Base-by-base conservation (phyloP, 30 jellyfish, hydroid and myxozoan species). In the Rhopilema esculentum region DNA sequence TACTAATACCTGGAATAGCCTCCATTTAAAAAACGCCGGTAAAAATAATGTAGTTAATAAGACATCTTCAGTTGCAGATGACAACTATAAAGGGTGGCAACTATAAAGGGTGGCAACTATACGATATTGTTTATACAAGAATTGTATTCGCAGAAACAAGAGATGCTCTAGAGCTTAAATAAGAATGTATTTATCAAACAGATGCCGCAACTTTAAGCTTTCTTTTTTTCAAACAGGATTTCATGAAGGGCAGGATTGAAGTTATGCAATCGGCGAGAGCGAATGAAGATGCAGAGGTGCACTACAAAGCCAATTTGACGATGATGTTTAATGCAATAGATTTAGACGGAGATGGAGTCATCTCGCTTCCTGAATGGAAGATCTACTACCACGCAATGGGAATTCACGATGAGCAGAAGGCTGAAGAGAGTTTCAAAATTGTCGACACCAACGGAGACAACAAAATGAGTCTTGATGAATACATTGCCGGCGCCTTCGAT, bases 391-490 rank as follows among this genome's bases (percentile, higher is more conserved):
- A 57, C 17, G 89, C 95, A 0, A 76, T 87, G 90, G 95, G 90
- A 12, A 87, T 87, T 16, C 85, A 33, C 24, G 90, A 76, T 29
- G 89, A 87, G 27, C 49, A 52, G n/a, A 52, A 75, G 61, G 95
- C 95, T 30, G 95, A 77, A 30, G 75, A 67, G 32, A 20, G 86
- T 8, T 87, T 87, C 90, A 87, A 87, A 66, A 57, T 87, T 8
- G 86, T 87, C 32, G 95, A 87, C 50, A 12, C 71, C 75, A 77
- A 87, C 48, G 85, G 89, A 8, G 95, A 87, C 57, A 89, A 84
- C 8, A 67, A 87, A 1, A 87, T 87, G 95, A 87, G 95, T 73
- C 75, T 75, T 4, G 95, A 87, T 4, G 95, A 87, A 69, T 87
- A 32, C 77, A 75, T 87, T 49, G 8, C 53, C 0, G 95, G 95